Percentiles rank a stretch among this genome's conserved stretches.
phyloP scores from a whole-genome alignment of 2,797 vertebrate species.

The Clarias pachynema region DNA sequence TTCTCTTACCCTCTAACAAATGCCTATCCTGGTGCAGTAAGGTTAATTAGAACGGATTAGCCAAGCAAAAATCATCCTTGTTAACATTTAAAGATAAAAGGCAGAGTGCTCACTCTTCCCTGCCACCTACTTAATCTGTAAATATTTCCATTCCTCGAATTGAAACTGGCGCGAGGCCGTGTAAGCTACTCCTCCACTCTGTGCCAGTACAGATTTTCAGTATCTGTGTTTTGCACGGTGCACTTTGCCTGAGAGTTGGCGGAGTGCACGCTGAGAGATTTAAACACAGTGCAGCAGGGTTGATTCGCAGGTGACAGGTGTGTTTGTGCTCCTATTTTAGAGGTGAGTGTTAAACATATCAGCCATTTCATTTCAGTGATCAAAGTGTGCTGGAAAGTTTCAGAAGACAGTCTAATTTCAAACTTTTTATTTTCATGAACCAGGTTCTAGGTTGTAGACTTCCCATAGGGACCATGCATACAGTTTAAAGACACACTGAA shows the following conservation, averaged over 20 bases:
- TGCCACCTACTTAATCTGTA: conserved; percentile 59
- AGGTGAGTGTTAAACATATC: conserved; percentile 1
- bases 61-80: conserved; percentile 61
- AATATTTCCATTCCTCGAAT: conserved; percentile 59
- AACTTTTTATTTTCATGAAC: neutral
- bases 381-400: neutral
- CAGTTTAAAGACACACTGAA: neutral
- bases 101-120: conserved; percentile 57
- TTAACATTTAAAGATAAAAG: conserved; percentile 48
- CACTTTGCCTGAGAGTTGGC: conserved; percentile 6
- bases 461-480: neutral
- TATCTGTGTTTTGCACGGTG: neutral
- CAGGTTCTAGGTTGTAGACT: neutral
- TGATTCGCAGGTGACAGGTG: conserved; percentile 23
- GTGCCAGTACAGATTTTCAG: conserved; percentile 19
- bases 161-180: conserved; percentile 46
- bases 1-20: conserved; percentile 75
- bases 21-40: conserved; percentile 68
- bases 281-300: conserved; percentile 14
- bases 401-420: neutral
- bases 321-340: conserved; percentile 9
- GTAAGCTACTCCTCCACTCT: conserved; percentile 12
- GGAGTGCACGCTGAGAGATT: neutral
- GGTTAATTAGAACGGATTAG: conserved; percentile 76
- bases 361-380: conserved; percentile 16